These are phyloP conservation scores for Aromia moschata DNA, from an alignment of 2,888 invertebrate species.

Conservation along the genomic window DNA sequence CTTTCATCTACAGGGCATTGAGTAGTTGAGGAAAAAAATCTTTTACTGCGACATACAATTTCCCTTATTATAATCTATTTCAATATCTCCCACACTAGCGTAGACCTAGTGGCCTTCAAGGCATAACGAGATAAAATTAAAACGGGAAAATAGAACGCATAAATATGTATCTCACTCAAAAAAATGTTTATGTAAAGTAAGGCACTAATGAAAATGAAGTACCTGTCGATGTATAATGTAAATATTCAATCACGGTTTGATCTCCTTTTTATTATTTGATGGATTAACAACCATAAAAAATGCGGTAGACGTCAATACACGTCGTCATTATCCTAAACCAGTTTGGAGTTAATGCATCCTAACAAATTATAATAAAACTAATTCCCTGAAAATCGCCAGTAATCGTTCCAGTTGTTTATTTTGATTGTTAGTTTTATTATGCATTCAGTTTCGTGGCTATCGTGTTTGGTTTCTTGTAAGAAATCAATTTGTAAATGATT, in stretches of 20 bases:
- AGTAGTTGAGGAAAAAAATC: too few relatives aligned
- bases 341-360: conserved; percentile 7
- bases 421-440: background rate
- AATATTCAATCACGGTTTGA: conserved; percentile 5
- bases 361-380: conserved; percentile 9
- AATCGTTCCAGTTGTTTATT: conserved; percentile 7
- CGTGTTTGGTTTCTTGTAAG: background rate
- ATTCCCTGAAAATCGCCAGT: conserved; percentile 4
- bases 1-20: too few relatives aligned
- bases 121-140: too few relatives aligned
- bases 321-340: conserved; percentile 2
- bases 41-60: too few relatives aligned
- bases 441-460: background rate
- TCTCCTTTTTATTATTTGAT: conserved; percentile 5
- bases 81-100: too few relatives aligned
- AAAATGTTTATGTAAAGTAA: background rate
- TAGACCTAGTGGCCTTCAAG: too few relatives aligned
- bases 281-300: conserved; percentile 7
- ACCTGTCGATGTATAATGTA: conserved; percentile 2
- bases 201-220: background rate
- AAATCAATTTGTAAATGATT: background rate
- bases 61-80: too few relatives aligned
- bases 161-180: background rate
- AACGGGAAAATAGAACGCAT: background rate
- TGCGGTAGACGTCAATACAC: conserved; percentile 3